Evolutionary conservation across 2,888 invertebrate genomes (phyloP), one percentile per base, ranked within the genome.

Genomic region (Drosophila pegasa): DNA sequence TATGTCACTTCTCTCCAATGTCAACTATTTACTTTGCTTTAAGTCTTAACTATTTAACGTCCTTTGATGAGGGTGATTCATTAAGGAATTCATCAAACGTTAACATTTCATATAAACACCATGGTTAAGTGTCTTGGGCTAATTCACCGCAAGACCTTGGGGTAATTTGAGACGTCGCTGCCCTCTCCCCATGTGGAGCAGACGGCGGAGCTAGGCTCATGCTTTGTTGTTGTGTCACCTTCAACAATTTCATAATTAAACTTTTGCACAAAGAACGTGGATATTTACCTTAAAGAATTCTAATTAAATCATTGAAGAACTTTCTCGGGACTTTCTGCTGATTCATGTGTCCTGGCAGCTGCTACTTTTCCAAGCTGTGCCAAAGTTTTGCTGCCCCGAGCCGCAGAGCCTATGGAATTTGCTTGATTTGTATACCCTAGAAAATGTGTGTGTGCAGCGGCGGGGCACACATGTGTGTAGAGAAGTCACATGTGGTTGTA

Each of bases 171-270:
- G 54, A 43, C 50, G 63, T 31, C 56, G n/a, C n/a, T n/a, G n/a
- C n/a, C n/a, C n/a, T n/a, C n/a, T n/a, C 25, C 20, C 37, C 29
- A 18, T n/a, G 40, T 27, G 48, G 63, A 18, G 14, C 27, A 40
- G 27, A 31, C 16, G 35, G 29, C 25, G 43, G 18, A 54, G 10
- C 27, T 38, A 33, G 64, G 25, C 27, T n/a, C n/a, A n/a, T n/a
- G 48, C 41, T 25, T 56, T 43, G 57, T 56, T 43, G 57, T 50
- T 50, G 70, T 78, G 75, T 75, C 75, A 75, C 82, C 82, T 82
- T 82, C 87, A 88, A 82, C 88, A 88, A 86, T 88, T 88, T 82
- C 84, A 82, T 82, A 82, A 82, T 82, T 82, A 88, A 82, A 88
- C 87, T 58, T 40, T 33, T 35, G 52, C 60, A 58, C 64, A 60